Conservation (phyloP, 30 jellyfish, hydroid and myxozoan species). For the Aurelia aurita region DNA sequence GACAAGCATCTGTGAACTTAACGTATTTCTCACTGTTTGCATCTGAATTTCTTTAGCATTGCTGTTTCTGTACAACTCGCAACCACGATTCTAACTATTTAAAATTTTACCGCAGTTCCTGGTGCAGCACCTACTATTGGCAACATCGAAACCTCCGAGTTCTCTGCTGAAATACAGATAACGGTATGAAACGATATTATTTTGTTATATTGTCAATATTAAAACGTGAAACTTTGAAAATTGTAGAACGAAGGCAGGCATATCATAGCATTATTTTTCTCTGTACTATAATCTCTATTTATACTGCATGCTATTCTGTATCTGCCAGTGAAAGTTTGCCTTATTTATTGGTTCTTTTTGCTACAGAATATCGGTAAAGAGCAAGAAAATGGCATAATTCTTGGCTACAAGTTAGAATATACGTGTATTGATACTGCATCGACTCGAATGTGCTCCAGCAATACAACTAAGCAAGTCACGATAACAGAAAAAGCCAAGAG, state of each 20-base stretch:
- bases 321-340: too few species aligned
- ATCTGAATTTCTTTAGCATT: too few species aligned
- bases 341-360: too few species aligned
- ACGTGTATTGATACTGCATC: conserved; percentile 6
- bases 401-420: conserved; percentile 51
- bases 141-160: neutral
- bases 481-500: conserved; percentile 5
- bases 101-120: neutral
- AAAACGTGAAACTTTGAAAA: neutral
- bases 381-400: conserved; percentile 57
- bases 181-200: conserved; percentile 1
- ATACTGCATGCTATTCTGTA: too few species aligned
- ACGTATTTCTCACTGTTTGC: too few species aligned
- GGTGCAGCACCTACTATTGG: conserved; percentile 15
- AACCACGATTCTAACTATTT: neutral
- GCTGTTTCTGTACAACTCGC: too few species aligned
- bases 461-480: neutral
- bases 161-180: neutral
- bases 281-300: too few species aligned
- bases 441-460: conserved; percentile 40
- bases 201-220: neutral
- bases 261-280: neutral
- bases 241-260: neutral
- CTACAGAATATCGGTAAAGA: conserved; percentile 32
- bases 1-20: too few species aligned